A percentile compares a stretch with the other conserved stretches of the same genome.
phyloP scores from a whole-genome alignment of 1,140 invertebrate genomes.

The Helicoverpa armigera region DNA sequence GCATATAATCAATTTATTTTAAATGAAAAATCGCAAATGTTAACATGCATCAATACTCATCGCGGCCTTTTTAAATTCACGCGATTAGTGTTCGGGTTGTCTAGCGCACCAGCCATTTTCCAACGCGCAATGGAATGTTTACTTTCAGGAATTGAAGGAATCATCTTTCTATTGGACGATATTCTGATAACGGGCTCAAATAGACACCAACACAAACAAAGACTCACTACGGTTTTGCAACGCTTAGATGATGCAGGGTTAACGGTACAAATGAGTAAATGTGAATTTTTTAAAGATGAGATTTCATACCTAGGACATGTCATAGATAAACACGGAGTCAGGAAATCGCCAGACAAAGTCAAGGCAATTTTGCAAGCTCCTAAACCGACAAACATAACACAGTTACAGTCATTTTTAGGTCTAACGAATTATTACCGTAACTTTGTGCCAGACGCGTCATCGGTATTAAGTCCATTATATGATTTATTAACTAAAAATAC shows the following conservation, averaged over 20 bases:
- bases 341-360: constrained; percentile 50
- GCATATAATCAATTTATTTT: constrained; percentile 58
- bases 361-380: constrained; percentile 51
- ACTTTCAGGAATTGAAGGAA: constrained; percentile 49
- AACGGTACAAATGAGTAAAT: constrained; percentile 50
- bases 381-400: constrained; percentile 38
- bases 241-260: constrained; percentile 53
- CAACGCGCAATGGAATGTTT: constrained; percentile 62
- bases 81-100: constrained; percentile 55
- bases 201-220: constrained; percentile 38
- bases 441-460: constrained; percentile 77
- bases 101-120: constrained; percentile 56
- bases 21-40: constrained; percentile 49
- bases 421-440: constrained; percentile 64
- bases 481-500: constrained; percentile 56
- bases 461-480: constrained; percentile 67
- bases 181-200: constrained; percentile 50
- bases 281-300: constrained; percentile 54
- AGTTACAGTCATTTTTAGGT: constrained; percentile 60
- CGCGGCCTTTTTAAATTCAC: constrained; percentile 56
- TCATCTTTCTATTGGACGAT: constrained; percentile 52
- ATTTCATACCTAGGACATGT: constrained; percentile 52
- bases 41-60: constrained; percentile 59
- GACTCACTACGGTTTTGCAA: constrained; percentile 49
- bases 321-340: constrained; percentile 53